A percentile compares a stretch with the other conserved stretches of the same genome.
phyloP scores from a whole-genome alignment of 2,888 invertebrate species.

The Dusona sp. region DNA sequence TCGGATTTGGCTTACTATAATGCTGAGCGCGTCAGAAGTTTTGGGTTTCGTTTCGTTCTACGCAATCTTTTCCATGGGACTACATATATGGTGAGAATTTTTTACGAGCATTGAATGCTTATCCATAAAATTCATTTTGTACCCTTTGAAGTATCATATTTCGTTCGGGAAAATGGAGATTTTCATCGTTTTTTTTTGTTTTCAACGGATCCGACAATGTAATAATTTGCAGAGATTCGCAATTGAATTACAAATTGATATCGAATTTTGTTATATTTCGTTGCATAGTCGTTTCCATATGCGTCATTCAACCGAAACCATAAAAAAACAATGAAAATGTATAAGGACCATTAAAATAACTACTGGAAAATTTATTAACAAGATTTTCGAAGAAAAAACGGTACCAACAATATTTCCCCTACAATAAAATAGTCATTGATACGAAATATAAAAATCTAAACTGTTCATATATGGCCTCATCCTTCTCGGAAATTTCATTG shows the following conservation, averaged over 20 bases:
- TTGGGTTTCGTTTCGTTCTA: constrained; percentile 47
- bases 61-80: constrained; percentile 18
- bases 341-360: neutral
- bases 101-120: constrained; percentile 26
- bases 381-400: neutral
- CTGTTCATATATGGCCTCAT: neutral
- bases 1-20: constrained; percentile 75
- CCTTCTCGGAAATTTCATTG: neutral
- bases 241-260: neutral
- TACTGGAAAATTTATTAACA: neutral
- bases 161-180: neutral
- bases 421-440: neutral
- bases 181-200: neutral
- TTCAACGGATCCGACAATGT: neutral
- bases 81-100: constrained; percentile 14
- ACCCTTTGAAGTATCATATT: constrained; percentile 20
- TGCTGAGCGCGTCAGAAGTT: constrained; percentile 57
- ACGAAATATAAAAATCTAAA: neutral
- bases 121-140: neutral
- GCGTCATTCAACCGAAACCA: neutral
- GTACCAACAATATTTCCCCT: neutral
- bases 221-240: neutral
- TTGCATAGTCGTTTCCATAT: neutral
- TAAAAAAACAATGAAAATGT: neutral
- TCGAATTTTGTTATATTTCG: neutral